Percentiles rank a stretch among this genome's conserved stretches.
Conservation (phyloP, 2,113 vertebrate genomes). For the Promerops cafer region DNA sequence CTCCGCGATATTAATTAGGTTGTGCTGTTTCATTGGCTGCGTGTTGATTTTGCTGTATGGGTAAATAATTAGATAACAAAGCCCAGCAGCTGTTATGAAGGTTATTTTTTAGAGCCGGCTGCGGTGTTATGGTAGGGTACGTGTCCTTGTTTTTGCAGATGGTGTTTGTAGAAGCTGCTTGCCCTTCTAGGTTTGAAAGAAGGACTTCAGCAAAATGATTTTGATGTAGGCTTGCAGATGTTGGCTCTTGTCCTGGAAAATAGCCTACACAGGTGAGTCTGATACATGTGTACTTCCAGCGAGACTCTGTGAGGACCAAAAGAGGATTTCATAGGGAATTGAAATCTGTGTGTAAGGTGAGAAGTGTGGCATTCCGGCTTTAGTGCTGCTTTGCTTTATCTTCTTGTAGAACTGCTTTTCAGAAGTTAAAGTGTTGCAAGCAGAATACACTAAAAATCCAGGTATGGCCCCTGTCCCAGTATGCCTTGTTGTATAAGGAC, state of each 20-base stretch:
- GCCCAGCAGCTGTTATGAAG: neutral
- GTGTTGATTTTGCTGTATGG: neutral
- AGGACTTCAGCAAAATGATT: neutral
- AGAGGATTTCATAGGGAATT: neutral
- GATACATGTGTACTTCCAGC: accelerated
- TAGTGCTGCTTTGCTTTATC: neutral
- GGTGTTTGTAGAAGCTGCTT: neutral
- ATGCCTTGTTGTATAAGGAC: neutral
- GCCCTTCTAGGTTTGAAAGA: neutral
- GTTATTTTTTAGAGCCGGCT: neutral
- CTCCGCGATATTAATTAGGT: neutral
- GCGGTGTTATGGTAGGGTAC: neutral
- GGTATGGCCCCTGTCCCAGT: neutral
- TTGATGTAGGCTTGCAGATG: neutral
- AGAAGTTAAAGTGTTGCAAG: neutral
- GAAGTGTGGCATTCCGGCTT: neutral
- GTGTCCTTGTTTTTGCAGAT: neutral
- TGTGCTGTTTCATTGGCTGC: neutral
- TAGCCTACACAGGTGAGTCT: neutral
- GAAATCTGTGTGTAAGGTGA: neutral
- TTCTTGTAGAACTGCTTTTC: neutral
- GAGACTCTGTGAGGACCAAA: neutral
- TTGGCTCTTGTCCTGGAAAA: neutral
- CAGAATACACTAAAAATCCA: neutral
- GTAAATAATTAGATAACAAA: neutral